These are phyloP conservation scores for Protonibea diacanthus DNA, from an alignment of 2,797 vertebrate species.

Conservation along the genomic window DNA sequence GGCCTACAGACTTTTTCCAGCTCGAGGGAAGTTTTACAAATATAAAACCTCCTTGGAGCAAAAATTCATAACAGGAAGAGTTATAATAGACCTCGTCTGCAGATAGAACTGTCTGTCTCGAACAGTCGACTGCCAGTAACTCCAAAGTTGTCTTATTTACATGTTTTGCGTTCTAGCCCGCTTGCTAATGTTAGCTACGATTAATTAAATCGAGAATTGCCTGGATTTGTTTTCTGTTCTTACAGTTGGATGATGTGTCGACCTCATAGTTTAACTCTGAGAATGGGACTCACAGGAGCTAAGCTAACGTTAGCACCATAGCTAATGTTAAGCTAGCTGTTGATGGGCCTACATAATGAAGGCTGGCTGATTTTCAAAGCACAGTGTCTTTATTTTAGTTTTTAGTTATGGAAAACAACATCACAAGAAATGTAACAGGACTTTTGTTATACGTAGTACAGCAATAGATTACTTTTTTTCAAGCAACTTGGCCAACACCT, in stretches of 20 bases:
- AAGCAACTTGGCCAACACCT: neutral
- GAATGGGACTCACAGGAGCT: neutral
- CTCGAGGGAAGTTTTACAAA: too few species aligned
- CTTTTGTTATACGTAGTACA: neutral
- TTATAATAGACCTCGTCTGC: too few species aligned
- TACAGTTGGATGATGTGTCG: neutral
- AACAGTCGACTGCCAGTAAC: too few species aligned
- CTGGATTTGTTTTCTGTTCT: neutral
- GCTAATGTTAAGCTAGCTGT: neutral
- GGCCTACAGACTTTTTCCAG: too few species aligned
- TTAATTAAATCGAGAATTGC: too few species aligned
- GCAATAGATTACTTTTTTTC: neutral
- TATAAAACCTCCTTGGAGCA: too few species aligned
- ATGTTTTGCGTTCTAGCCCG: neutral
- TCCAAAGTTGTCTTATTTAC: neutral
- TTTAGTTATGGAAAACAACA: neutral
- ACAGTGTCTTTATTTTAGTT: too few species aligned
- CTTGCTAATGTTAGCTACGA: neutral
- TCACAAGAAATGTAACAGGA: neutral
- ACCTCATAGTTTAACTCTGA: neutral
- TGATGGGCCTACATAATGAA: neutral
- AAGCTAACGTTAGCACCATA: too few species aligned
- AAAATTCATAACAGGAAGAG: too few species aligned
- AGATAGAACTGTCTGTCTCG: too few species aligned
- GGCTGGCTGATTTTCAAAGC: too few species aligned